Base-by-base conservation (phyloP, 64 coral and sea anemone genomes). In the Anthopleura sola region DNA sequence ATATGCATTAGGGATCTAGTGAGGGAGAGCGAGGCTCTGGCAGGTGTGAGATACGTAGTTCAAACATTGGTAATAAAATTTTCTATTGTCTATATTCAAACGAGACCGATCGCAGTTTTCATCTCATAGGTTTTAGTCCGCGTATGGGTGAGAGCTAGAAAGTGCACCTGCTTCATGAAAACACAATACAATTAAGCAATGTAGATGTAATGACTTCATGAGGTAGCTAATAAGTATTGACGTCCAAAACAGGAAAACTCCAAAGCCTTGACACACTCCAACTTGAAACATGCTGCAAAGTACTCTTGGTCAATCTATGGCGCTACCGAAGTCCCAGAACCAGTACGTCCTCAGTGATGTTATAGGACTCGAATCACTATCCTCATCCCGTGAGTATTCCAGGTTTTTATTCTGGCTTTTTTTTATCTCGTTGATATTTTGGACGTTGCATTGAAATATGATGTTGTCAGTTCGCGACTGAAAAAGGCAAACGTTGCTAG, bases 61-160 rank as follows among this genome's bases (percentile, higher is more conserved):
- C 34, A 34, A 71, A 86, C 78, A 87, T 90, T 86, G 89, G 90
- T 97, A 97, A 97, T 97, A 78, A 96, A 97, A 89, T 97, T 95
- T 93, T 55, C 87, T 82, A 92, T 97, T 97, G 94, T 97, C 86
- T 92, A 66, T 78, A 97, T 92, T 97, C 83, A 97, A 95, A 97
- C 87, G 91, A 86, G 68, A 71, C 90, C 74, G 91, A n/a, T n/a
- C n/a, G n/a, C n/a, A 93, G 88, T 91, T 95, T 95, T 91, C 89
- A 91, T 91, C 91, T 95, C 88, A 10, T 71, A 75, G 81, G 81
- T 78, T 37, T 82, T 76, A 75, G 74, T 91, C 82, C 56, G 71
- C 50, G 83, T 97, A 87, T 80, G 87, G 84, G 82, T 85, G 78
- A 88, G 83, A 88, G 88, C 84, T 87, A 64, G 60, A 26, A 21